Evolutionary conservation across 1,140 invertebrate species (phyloP).

Genomic region (Dendroctonus valens): DNA sequence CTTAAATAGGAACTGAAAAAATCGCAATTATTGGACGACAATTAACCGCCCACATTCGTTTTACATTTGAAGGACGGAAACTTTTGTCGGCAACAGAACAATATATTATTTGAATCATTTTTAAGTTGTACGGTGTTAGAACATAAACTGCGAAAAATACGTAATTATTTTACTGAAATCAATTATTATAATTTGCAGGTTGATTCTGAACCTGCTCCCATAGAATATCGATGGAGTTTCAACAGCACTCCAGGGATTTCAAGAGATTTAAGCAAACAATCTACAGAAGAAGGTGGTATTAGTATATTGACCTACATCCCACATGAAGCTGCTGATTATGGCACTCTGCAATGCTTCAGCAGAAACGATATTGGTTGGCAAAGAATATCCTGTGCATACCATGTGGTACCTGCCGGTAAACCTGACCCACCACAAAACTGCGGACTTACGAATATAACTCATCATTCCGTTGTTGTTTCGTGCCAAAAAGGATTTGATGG

Average conservation of each 20-base stretch:
- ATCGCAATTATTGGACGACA: too few species aligned
- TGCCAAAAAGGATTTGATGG: constrained; percentile 54
- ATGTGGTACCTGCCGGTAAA: constrained; percentile 57
- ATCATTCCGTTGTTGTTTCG: constrained; percentile 53
- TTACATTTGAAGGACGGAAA: too few species aligned
- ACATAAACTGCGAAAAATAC: too few species aligned
- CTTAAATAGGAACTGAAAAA: too few species aligned
- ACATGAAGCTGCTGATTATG: constrained; percentile 56
- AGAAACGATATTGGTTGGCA: constrained; percentile 57
- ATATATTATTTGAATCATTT: too few species aligned
- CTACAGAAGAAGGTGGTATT: constrained; percentile 45
- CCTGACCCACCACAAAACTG: constrained; percentile 57
- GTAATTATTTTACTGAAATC: too few species aligned
- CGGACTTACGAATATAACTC: constrained; percentile 52
- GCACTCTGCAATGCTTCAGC: constrained; percentile 59
- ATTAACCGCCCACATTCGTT: too few species aligned
- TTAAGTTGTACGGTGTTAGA: too few species aligned
- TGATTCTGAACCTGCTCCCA: constrained; percentile 57
- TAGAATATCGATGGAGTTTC: constrained; percentile 61
- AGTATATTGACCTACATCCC: constrained; percentile 56
- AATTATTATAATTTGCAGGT: constrained; percentile 44
- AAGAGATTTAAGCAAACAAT: constrained; percentile 46
- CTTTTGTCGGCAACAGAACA: too few species aligned
- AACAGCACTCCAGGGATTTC: constrained; percentile 57
- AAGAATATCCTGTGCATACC: constrained; percentile 56